Evolutionary conservation across 2,888 invertebrate species (phyloP), one percentile per base, ranked within the genome.

Genomic region (Luffia ferchaultella): DNA sequence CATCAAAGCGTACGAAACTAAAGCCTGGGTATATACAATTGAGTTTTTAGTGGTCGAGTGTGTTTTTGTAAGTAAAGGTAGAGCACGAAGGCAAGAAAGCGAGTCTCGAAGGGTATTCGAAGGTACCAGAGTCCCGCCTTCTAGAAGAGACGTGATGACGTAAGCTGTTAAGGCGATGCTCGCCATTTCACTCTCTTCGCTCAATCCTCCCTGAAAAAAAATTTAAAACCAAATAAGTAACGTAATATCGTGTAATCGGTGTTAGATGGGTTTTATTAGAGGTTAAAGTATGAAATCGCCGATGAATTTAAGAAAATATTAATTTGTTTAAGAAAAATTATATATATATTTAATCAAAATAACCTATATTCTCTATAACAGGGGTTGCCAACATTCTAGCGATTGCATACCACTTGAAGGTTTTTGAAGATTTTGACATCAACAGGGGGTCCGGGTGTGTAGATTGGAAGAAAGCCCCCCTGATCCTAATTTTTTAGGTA

Each of bases 131-230:
- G 80, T 64, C 9, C 86, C 70, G 9, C 88, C 85, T 60, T 90
- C 89, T 1, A 90, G 63, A 1, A 92, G 76, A 17, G 91, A 87
- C 0, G 89, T 86, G 18, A 91, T 74, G 44, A 90, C 88, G 67
- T 90, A 92, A 0, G 91, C 89, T 0, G 91, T 89, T 45, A 92
- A 72, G 0, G 88, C 89, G 0, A 90, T 85, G 30, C 87, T 87
- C 2, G 87, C 73, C n/a, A 71, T 64, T 55, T 82, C 84, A 1
- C 78, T 75, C 41, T 85, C 85, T 54, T 78, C 79, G 56, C 68
- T 73, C 0, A 87, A 70, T 3, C 86, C 87, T 2, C 88, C 88
- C 87, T 88, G 64, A 1, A 58, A 48, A 17, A 42, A 42, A 40
- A 42, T 43, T 18, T 16, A 18, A 16, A 7, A n/a, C 18, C 18